A percentile compares a stretch with the other conserved stretches of the same genome.
phyloP scores from a whole-genome alignment of 1,140 invertebrate genomes.

The Drosophila quadrilineata region DNA sequence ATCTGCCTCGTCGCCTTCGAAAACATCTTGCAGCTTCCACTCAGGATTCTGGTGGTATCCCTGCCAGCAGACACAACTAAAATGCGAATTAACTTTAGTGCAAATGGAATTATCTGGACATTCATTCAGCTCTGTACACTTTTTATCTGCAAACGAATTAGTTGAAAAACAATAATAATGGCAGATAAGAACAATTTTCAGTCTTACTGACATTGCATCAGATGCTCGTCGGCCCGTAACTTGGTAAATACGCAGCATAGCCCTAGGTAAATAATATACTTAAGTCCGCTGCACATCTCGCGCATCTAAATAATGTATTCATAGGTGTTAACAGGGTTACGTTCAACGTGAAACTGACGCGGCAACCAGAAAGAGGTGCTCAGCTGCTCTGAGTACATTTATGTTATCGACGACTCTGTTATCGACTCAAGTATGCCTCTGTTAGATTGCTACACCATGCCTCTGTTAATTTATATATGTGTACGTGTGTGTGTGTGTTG shows the following conservation, averaged over 20 bases:
- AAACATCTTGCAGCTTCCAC: neutral
- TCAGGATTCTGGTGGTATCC: slow-evolving; percentile 18
- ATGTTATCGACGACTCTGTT: slow-evolving; percentile 25
- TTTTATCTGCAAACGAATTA: slow-evolving; percentile 14
- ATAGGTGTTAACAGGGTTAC: slow-evolving; percentile 10
- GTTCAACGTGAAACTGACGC: slow-evolving; percentile 5
- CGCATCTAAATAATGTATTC: slow-evolving; percentile 8
- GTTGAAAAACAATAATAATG: neutral
- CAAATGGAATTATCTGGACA: slow-evolving; percentile 31
- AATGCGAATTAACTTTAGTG: slow-evolving; percentile 6
- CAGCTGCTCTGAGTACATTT: too few relatives aligned
- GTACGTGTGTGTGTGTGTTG: neutral
- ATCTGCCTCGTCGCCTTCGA: slow-evolving; percentile 11
- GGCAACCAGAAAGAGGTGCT: neutral
- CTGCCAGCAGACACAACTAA: slow-evolving; percentile 29
- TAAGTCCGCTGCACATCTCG: slow-evolving; percentile 29
- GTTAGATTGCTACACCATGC: too few relatives aligned
- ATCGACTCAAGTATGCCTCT: slow-evolving; percentile 11
- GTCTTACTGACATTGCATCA: slow-evolving; percentile 17
- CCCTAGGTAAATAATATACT: slow-evolving; percentile 18
- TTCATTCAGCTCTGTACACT: slow-evolving; percentile 13
- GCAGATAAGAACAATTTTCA: neutral
- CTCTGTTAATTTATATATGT: too few relatives aligned
- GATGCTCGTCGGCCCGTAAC: neutral
- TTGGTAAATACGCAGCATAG: neutral